Base-by-base conservation (phyloP, 1,140 invertebrate genomes). In the Drosophila orena region DNA sequence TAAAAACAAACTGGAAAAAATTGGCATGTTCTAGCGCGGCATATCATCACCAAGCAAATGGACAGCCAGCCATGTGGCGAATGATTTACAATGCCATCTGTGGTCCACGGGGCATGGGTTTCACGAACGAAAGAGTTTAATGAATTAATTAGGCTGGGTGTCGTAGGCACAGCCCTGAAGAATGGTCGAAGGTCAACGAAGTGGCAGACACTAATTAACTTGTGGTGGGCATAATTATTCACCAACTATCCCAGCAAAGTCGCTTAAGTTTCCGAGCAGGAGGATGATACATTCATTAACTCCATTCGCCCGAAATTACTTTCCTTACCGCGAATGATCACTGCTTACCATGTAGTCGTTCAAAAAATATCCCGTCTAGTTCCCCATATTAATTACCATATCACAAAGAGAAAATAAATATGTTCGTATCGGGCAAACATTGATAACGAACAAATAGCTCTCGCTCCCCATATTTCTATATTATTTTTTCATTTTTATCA, bases 1-100 rank as follows among this genome's bases (percentile, higher is more conserved):
- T 71, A 76, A 54, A 49, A 55, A 53, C 42, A 24, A 38, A 75
- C 59, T 54, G 40, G 35, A 71, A 60, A 73, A 60, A 81, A 69
- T 74, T 52, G 75, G 44, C 65, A 70, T 65, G 55, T 65, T 70
- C 44, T 70, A 64, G 47, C 77, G 74, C 77, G 81, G 53, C 76
- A 81, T 58, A 77, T 86, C 77, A 50, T 65, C 56, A 65, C 57
- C 69, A 53, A 69, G 53, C 10, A 8, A 30, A 30, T 70, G 44
- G 69, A 66, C 53, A 24, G 22, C 40, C 52, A 50, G 65, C 53
- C 79, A 72, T 56, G 55, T 79, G 73, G 40, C 55, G n/a, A 34
- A 76, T 78, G 69, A 76, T 79, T 72, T 85, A 60, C 70, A 14
- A 10, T 24, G 20, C 1, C 34, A 17, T 53, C 27, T 72, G 35